These are phyloP conservation scores for Dexiosoma caninum DNA, from an alignment of 2,888 invertebrate species.

Conservation along the genomic window DNA sequence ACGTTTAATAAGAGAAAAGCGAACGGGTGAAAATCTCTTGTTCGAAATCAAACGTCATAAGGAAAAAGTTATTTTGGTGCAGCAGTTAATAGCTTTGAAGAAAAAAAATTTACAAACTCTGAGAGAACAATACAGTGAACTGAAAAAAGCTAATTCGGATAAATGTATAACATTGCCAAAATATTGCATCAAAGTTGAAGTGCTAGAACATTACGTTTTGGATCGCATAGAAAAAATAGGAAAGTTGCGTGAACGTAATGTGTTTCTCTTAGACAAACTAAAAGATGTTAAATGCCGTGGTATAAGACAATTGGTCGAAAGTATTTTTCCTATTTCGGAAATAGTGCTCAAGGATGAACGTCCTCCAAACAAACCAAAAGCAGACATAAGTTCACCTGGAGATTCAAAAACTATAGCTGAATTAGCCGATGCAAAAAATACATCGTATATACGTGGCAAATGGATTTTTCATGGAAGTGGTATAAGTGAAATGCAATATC, in stretches of 20 bases:
- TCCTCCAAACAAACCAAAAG: constrained; percentile 61
- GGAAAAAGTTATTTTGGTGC: constrained; percentile 80
- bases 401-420: constrained; percentile 79
- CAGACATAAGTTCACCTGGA: constrained; percentile 29
- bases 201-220: constrained; percentile 80
- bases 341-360: constrained; percentile 74
- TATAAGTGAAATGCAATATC: constrained; percentile 84
- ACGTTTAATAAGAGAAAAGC: constrained; percentile 78
- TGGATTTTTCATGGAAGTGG: constrained; percentile 83
- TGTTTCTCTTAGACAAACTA: constrained; percentile 79
- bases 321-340: constrained; percentile 83
- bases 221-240: constrained; percentile 79
- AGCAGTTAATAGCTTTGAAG: constrained; percentile 79
- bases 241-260: constrained; percentile 78
- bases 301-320: constrained; percentile 82
- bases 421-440: constrained; percentile 86
- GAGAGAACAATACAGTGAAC: constrained; percentile 78
- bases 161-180: constrained; percentile 80
- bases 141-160: constrained; percentile 76
- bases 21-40: constrained; percentile 77
- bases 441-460: constrained; percentile 87
- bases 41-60: constrained; percentile 81
- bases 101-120: constrained; percentile 73
- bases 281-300: constrained; percentile 80
- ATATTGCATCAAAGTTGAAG: constrained; percentile 82